phyloP scores from a whole-genome alignment of 2,797 vertebrate genomes.

The Gymnothorax reevesii region DNA sequence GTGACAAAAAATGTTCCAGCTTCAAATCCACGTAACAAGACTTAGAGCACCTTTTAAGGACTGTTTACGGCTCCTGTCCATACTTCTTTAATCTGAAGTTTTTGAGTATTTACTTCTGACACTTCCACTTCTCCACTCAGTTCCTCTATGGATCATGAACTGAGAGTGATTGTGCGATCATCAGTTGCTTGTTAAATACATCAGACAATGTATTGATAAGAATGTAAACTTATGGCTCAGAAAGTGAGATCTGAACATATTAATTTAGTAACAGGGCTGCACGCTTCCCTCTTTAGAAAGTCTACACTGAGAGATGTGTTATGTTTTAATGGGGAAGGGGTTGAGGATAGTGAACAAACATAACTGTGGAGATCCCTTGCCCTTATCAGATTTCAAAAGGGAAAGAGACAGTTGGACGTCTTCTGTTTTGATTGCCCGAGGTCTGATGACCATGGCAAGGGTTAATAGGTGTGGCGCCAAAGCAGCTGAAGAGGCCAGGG shows the following conservation, averaged over 20 bases:
- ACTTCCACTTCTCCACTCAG: not conserved
- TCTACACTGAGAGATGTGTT: not conserved
- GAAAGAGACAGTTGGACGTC: slow-evolving; percentile 53
- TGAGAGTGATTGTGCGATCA: not conserved
- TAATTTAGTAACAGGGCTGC: not conserved
- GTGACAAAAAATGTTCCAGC: too few relatives aligned
- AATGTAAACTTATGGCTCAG: not conserved
- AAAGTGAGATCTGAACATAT: not conserved
- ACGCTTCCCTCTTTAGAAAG: not conserved
- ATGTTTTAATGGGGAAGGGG: not conserved
- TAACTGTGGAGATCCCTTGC: slow-evolving; percentile 35
- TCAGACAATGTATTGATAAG: not conserved
- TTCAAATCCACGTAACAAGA: too few relatives aligned
- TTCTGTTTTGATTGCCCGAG: slow-evolving; percentile 42
- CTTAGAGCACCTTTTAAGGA: slow-evolving; percentile 21
- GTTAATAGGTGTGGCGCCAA: slow-evolving; percentile 67
- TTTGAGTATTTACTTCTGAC: not conserved
- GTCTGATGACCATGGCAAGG: slow-evolving; percentile 57
- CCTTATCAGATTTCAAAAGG: slow-evolving; percentile 50
- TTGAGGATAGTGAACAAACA: slow-evolving; percentile 23
- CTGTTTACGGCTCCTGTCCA: slow-evolving; percentile 52
- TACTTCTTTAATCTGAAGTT: slow-evolving; percentile 57
- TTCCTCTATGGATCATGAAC: not conserved
- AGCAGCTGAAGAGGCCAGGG: slow-evolving; percentile 43
- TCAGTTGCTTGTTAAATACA: not conserved